Evolutionary conservation across 2,888 invertebrate species (phyloP).

Genomic region (Aporophyla lueneburgensis): DNA sequence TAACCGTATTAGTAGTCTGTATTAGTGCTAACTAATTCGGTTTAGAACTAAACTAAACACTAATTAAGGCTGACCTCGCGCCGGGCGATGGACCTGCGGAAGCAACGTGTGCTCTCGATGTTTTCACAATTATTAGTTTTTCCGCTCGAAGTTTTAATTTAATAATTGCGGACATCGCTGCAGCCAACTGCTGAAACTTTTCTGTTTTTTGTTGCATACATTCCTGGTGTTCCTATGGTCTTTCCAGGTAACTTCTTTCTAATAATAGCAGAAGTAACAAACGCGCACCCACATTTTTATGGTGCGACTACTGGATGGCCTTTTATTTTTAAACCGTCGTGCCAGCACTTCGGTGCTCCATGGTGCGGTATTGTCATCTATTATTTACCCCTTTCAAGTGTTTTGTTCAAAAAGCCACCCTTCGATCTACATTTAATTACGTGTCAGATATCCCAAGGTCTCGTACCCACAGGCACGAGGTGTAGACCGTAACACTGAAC

Average conservation of each 20-base stretch:
- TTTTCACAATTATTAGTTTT: not conserved
- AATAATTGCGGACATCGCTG: not conserved
- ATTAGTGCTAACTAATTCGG: not conserved
- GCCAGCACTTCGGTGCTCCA: not conserved
- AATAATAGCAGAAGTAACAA: not conserved
- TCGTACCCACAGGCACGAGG: not conserved
- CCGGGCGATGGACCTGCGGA: not conserved
- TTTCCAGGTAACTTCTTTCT: not conserved
- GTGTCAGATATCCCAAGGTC: not conserved
- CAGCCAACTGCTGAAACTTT: not conserved
- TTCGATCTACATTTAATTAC: not conserved
- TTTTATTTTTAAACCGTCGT: not conserved
- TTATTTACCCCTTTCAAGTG: too few species aligned
- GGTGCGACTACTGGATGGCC: not conserved
- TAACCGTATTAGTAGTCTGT: not conserved
- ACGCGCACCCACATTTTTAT: too few species aligned
- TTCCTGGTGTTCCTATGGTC: not conserved
- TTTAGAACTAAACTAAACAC: not conserved
- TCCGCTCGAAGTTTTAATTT: not conserved
- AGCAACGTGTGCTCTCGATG: not conserved
- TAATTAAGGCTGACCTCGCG: not conserved
- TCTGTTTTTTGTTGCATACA: not conserved
- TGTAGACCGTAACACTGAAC: conserved; percentile 1
- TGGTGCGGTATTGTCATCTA: not conserved
- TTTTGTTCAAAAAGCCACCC: not conserved